phyloP scores from a whole-genome alignment of 2,888 invertebrate species.

The Enoplolaimus lenunculus region DNA sequence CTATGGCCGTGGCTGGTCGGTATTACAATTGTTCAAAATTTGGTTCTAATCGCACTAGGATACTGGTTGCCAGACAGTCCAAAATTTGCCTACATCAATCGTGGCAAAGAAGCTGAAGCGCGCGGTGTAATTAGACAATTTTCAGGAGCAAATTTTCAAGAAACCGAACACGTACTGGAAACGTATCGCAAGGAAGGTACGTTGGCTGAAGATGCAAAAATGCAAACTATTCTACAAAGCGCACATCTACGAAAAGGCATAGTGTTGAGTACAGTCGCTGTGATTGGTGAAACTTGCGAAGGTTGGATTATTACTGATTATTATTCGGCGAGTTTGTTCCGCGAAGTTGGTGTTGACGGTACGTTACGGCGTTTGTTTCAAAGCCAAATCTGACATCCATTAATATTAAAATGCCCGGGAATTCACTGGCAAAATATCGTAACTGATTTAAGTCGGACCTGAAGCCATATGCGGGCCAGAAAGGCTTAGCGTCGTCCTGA shows the following conservation, averaged over 20 bases:
- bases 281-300: not conserved
- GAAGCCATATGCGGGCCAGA: no score
- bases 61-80: slow-evolving; percentile 1
- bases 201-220: not conserved
- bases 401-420: no score
- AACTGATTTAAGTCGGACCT: no score
- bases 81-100: not conserved
- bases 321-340: not conserved
- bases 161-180: not conserved
- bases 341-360: not conserved
- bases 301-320: not conserved
- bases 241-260: not conserved
- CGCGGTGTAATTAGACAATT: not conserved
- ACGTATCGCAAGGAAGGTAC: not conserved
- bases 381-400: no score
- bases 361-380: no score
- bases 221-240: not conserved
- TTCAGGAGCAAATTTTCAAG: not conserved
- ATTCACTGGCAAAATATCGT: no score
- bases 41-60: not conserved
- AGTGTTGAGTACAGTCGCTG: not conserved
- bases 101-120: not conserved
- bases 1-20: not conserved
- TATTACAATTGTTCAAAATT: not conserved
- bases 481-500: no score